These are phyloP conservation scores for Rosalia funebris DNA, from an alignment of 2,888 invertebrate genomes.

Conservation along the genomic window DNA sequence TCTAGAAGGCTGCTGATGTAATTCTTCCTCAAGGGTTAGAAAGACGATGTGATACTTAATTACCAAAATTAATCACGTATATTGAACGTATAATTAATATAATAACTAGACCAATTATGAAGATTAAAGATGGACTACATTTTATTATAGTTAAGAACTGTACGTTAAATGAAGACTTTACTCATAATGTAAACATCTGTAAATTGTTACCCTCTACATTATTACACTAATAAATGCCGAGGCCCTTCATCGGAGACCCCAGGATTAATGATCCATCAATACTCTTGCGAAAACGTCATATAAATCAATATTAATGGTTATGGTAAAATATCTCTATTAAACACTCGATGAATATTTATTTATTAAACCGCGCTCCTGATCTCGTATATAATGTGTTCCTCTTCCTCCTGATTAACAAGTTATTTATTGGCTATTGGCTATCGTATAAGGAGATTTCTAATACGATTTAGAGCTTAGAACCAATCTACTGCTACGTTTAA, in stretches of 20 bases:
- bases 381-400: background rate
- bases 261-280: slow-evolving; percentile 21
- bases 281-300: slow-evolving; percentile 26
- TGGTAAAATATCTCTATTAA: slow-evolving; percentile 33
- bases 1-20: no score
- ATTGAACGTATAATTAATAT: no score
- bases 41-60: no score
- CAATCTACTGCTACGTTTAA: slow-evolving; percentile 5
- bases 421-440: background rate
- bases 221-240: slow-evolving; percentile 12
- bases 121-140: no score
- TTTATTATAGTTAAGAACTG: no score
- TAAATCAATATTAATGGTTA: slow-evolving; percentile 39
- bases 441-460: background rate
- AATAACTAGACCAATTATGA: no score
- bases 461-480: background rate
- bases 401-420: background rate
- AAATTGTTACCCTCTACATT: slow-evolving; percentile 15
- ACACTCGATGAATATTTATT: slow-evolving; percentile 7
- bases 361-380: background rate
- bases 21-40: no score
- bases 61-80: no score
- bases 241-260: slow-evolving; percentile 12
- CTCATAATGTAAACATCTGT: slow-evolving; percentile 9
- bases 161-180: slow-evolving; percentile 4